These are phyloP conservation scores for Glossophaga mutica DNA, from an alignment of 2,797 vertebrate species.

Conservation along the genomic window DNA sequence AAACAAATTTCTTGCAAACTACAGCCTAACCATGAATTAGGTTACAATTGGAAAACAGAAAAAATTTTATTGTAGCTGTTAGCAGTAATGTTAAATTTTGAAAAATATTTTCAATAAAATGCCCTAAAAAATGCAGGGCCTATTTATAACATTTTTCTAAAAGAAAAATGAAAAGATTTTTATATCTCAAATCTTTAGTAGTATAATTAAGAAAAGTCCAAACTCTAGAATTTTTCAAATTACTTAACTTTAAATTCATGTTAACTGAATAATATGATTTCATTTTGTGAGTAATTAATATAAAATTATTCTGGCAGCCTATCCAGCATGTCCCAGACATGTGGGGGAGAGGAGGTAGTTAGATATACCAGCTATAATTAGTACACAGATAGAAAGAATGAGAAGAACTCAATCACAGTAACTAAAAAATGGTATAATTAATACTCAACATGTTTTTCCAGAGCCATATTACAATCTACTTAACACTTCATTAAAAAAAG, in stretches of 20 bases:
- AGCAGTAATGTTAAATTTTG: neutral
- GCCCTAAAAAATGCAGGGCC: neutral
- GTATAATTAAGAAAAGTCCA: slow-evolving; percentile 13
- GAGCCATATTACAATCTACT: slow-evolving; percentile 30
- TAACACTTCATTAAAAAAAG: slow-evolving; percentile 31
- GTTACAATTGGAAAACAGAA: neutral
- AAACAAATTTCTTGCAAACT: neutral
- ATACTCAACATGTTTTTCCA: neutral
- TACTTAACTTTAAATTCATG: slow-evolving; percentile 45
- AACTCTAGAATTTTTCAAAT: neutral
- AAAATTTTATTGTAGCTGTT: neutral
- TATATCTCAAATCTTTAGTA: neutral
- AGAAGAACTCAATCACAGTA: neutral
- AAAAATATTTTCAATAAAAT: slow-evolving; percentile 22
- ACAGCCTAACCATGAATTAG: neutral
- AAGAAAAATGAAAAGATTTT: neutral
- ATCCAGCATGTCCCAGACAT: neutral
- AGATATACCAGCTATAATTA: neutral
- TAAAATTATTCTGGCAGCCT: slow-evolving; percentile 13
- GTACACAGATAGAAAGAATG: neutral
- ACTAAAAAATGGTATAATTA: slow-evolving; percentile 12
- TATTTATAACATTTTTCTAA: neutral
- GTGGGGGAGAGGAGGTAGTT: neutral
- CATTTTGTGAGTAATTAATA: slow-evolving; percentile 9
- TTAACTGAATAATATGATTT: slow-evolving; percentile 1